These are phyloP conservation scores for Tetranychus piercei DNA, from an alignment of 2,888 invertebrate genomes.

Conservation along the genomic window DNA sequence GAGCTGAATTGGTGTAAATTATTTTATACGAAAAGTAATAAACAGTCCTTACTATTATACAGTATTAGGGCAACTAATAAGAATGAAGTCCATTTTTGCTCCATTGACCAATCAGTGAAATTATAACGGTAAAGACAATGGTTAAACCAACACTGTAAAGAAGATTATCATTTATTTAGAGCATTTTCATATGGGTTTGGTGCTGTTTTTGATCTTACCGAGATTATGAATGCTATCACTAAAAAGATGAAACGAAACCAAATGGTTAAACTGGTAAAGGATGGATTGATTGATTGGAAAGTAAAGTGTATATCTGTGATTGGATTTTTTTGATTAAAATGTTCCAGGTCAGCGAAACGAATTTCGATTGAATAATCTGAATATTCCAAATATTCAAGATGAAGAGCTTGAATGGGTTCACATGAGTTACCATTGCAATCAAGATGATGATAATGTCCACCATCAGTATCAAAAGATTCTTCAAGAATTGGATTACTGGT, in stretches of 20 bases:
- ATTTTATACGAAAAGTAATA: not conserved
- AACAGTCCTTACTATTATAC: constrained; percentile 60
- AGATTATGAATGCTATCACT: constrained; percentile 60
- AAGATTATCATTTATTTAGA: not conserved
- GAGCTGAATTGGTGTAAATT: not conserved
- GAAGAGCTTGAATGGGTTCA: constrained; percentile 21
- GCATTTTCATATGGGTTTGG: not conserved
- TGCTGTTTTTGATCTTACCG: constrained; percentile 42
- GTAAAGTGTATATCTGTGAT: constrained; percentile 36
- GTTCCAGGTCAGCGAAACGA: constrained; percentile 16
- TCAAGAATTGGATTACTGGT: not conserved
- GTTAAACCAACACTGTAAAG: constrained; percentile 69
- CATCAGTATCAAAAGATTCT: constrained; percentile 3
- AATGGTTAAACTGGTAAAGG: constrained; percentile 88
- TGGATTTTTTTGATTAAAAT: constrained; percentile 39
- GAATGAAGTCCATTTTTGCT: constrained; percentile 85
- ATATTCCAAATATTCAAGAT: constrained; percentile 19
- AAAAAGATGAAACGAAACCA: constrained; percentile 90
- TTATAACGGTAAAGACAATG: constrained; percentile 69
- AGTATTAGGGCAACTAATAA: constrained; percentile 66
- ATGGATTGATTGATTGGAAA: constrained; percentile 45
- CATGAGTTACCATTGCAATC: constrained; percentile 20
- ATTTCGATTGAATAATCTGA: constrained; percentile 17
- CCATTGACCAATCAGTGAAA: constrained; percentile 83
- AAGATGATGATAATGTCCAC: constrained; percentile 16